Percentiles rank a stretch among this genome's conserved stretches.
Evolutionary conservation across 1,140 invertebrate genomes (phyloP).

Genomic region (Anastrepha obliqua): DNA sequence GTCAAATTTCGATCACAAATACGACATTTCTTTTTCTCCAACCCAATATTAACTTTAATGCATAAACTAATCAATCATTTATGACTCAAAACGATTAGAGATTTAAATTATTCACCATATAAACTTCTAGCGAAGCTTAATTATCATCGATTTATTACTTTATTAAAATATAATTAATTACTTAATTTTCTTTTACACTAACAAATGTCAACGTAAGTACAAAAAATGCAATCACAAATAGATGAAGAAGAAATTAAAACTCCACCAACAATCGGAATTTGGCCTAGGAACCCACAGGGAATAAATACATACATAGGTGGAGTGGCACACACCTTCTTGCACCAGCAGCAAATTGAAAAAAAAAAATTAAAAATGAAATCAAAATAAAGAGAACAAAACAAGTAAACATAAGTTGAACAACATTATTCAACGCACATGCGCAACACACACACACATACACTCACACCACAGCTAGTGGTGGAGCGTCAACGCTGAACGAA

Average conservation of each 20-base stretch:
- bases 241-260: neutral
- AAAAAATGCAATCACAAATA: neutral
- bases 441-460: slow-evolving; percentile 61
- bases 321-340: neutral
- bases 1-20: no score
- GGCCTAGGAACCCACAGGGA: neutral
- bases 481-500: neutral
- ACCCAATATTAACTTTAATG: no score
- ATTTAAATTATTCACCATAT: no score
- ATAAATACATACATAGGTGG: neutral
- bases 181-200: no score
- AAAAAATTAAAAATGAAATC: neutral
- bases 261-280: neutral
- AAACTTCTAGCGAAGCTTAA: no score
- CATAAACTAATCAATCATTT: no score
- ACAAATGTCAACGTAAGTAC: no score
- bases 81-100: no score
- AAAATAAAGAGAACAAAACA: slow-evolving; percentile 12
- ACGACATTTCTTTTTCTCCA: no score
- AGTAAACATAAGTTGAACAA: slow-evolving; percentile 32
- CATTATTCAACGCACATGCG: slow-evolving; percentile 3
- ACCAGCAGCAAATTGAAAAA: neutral
- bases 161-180: no score
- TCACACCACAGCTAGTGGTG: neutral
- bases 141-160: no score